phyloP scores from a whole-genome alignment of 2,888 invertebrate species.

The Tachina grossa region DNA sequence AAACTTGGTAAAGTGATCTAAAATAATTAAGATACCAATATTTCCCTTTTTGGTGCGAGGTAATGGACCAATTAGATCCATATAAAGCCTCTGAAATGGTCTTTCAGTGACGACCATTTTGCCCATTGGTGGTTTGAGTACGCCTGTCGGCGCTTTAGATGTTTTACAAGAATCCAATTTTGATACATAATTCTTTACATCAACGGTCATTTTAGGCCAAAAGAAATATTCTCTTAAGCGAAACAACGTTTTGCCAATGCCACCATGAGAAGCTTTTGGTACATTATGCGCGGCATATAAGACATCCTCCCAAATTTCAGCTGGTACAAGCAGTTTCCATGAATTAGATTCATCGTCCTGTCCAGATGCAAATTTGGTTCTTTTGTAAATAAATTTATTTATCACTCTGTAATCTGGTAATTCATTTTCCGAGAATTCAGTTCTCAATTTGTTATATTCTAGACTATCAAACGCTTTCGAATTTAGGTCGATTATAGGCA shows the following conservation, averaged over 20 bases:
- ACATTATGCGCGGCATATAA: not conserved
- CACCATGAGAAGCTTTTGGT: not conserved
- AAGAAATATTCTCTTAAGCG: constrained; percentile 4
- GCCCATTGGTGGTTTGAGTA: constrained; percentile 10
- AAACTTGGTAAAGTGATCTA: not conserved
- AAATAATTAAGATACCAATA: not conserved
- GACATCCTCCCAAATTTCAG: constrained; percentile 2
- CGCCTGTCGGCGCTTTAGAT: not conserved
- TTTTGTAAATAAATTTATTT: no score
- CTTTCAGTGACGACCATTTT: not conserved
- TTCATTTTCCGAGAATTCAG: no score
- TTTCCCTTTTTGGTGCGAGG: constrained; percentile 1
- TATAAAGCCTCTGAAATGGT: not conserved
- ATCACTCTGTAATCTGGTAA: no score
- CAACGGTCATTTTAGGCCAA: not conserved
- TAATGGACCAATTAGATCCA: constrained; percentile 3
- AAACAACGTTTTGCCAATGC: not conserved
- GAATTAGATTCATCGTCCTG: no score
- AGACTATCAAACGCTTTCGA: no score
- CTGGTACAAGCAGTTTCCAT: no score
- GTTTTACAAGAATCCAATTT: not conserved
- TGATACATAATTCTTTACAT: not conserved
- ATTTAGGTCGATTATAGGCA: no score
- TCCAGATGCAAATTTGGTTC: no score
- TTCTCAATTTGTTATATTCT: no score